phyloP scores from a whole-genome alignment of 2,113 vertebrate genomes.

The Hepsetus odoe region DNA sequence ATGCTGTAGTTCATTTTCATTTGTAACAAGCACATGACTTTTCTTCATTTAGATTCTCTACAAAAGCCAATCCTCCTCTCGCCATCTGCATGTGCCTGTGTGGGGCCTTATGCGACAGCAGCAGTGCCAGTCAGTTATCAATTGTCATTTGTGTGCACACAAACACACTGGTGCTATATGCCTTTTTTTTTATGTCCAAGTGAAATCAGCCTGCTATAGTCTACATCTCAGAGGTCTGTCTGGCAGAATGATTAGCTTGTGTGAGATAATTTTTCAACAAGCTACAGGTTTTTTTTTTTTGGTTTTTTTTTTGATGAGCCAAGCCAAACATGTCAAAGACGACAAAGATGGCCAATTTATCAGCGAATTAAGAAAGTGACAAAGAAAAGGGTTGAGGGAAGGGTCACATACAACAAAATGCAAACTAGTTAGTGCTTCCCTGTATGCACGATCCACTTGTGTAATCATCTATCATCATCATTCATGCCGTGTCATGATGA shows the following conservation, averaged over 20 bases:
- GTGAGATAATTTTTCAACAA: conserved; percentile 23
- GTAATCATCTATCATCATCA: conserved; percentile 28
- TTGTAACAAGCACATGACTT: conserved; percentile 8
- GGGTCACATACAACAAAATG: conserved; percentile 1
- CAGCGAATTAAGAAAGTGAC: conserved; percentile 27
- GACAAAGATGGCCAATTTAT: conserved; percentile 20
- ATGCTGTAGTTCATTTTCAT: conserved; percentile 18
- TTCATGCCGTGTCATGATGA: not conserved
- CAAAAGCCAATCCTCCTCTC: not conserved
- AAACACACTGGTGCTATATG: conserved; percentile 17
- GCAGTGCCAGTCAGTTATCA: not conserved
- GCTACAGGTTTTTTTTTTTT: conserved; percentile 29
- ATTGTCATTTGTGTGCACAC: conserved; percentile 17
- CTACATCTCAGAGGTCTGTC: conserved; percentile 22
- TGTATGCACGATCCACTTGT: not conserved
- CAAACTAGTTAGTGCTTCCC: conserved; percentile 14
- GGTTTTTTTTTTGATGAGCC: conserved; percentile 33
- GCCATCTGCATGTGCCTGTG: not conserved
- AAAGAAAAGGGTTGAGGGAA: conserved; percentile 14
- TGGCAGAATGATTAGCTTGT: conserved; percentile 32
- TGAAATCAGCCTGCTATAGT: conserved; percentile 4
- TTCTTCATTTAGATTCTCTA: conserved; percentile 12
- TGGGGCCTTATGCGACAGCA: not conserved
- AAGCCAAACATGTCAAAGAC: conserved; percentile 41
- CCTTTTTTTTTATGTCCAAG: conserved; percentile 2